A percentile compares a stretch with the other conserved stretches of the same genome.
Evolutionary conservation across 2,113 vertebrate species (phyloP).

Genomic region (Hemibagrus wyckioides): DNA sequence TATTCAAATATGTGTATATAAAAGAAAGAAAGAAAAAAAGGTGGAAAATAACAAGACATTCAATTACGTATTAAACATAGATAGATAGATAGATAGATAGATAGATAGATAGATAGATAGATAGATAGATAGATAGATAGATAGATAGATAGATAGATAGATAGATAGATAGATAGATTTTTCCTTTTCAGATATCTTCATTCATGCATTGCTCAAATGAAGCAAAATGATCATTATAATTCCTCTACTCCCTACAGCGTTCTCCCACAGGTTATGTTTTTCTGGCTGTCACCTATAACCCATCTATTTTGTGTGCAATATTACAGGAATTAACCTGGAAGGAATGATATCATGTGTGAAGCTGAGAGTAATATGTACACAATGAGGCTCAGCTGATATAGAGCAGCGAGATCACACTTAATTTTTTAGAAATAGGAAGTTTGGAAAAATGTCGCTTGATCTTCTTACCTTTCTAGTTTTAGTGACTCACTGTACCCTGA

Average conservation of each 20-base stretch:
- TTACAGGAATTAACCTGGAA: conserved; percentile 15
- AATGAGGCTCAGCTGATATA: background rate
- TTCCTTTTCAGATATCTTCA: too few relatives aligned
- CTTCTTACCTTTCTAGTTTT: background rate
- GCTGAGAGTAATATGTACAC: background rate
- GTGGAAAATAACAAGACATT: too few relatives aligned
- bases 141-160: too few relatives aligned
- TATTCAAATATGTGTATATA: too few relatives aligned
- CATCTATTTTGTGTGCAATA: background rate
- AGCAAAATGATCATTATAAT: background rate
- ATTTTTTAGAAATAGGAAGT: background rate
- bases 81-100: too few relatives aligned
- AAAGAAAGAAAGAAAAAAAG: too few relatives aligned
- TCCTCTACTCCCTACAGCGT: background rate
- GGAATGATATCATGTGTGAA: background rate
- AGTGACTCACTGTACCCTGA: too few relatives aligned
- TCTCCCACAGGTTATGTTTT: background rate
- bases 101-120: too few relatives aligned
- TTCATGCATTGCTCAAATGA: background rate
- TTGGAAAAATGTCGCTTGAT: background rate
- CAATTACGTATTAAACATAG: too few relatives aligned
- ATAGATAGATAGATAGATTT: too few relatives aligned
- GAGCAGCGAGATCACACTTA: background rate
- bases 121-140: too few relatives aligned
- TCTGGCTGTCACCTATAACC: background rate